phyloP scores from a whole-genome alignment of 2,888 invertebrate species.

The Caenorhabditis sp. region DNA sequence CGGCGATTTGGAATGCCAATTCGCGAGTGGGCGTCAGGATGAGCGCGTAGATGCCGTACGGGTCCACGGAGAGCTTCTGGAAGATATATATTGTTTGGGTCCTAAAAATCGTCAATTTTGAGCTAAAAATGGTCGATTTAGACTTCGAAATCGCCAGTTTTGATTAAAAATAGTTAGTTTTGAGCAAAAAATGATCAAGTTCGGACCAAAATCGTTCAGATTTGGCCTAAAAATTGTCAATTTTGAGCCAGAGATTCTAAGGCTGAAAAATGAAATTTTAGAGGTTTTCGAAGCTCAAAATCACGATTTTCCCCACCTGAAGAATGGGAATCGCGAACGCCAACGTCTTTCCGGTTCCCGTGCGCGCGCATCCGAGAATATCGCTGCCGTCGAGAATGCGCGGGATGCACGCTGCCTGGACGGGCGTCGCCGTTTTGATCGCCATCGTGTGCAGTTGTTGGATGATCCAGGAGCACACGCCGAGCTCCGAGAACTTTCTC shows the following conservation, averaged over 20 bases:
- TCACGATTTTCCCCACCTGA: not conserved
- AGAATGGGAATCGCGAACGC: conserved; percentile 13
- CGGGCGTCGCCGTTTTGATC: conserved; percentile 78
- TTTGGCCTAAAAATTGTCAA: too few species aligned
- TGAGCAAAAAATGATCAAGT: too few species aligned
- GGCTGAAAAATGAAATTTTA: too few species aligned
- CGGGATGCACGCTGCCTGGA: conserved; percentile 81
- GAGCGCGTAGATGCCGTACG: conserved; percentile 95
- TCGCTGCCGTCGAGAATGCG: conserved; percentile 86
- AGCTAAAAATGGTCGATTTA: too few species aligned
- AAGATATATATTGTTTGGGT: not conserved
- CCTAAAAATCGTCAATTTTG: too few species aligned
- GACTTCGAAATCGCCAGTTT: not conserved
- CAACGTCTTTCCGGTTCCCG: conserved; percentile 17
- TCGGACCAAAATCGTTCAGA: too few species aligned
- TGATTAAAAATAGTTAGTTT: not conserved
- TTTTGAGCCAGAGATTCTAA: too few species aligned
- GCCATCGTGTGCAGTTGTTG: conserved; percentile 78
- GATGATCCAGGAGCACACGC: conserved; percentile 77
- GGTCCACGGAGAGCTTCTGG: conserved; percentile 90
- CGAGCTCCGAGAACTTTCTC: conserved; percentile 74
- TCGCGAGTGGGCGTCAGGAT: conserved; percentile 92
- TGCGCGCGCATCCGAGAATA: conserved; percentile 88
- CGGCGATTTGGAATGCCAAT: conserved; percentile 86
- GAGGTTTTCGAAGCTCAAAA: too few species aligned